Base-by-base conservation (phyloP, 2,113 vertebrate species). In the Setophaga kirtlandii region DNA sequence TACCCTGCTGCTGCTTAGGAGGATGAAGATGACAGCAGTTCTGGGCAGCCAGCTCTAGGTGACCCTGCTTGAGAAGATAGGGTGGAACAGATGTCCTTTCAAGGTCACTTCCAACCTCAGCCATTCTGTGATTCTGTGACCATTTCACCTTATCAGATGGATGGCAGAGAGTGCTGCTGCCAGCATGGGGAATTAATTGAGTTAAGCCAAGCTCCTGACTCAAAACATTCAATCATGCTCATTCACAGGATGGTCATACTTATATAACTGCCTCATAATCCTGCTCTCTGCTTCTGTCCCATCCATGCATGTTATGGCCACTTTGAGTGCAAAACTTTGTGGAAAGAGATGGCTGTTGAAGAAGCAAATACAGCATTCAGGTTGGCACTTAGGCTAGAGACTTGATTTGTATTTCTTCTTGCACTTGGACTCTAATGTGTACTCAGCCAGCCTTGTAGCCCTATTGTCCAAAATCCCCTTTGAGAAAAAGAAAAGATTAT, bases 391-490 rank as follows among this genome's bases (percentile, higher is more conserved):
- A 71, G 25, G n/a, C 56, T 73, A 44, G 89, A 67, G 41, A 31
- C 39, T 56, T 78, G 46, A 27, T 42, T 76, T 69, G 42, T 44
- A 56, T 93, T 93, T 85, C 50, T 83, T 84, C 60, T 94, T 60
- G 50, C 49, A 59, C 33, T 82, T 75, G 42, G 55, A 52, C 30
- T 69, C 30, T 71, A 71, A 75, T 49, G 35, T 89, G 27, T 70
- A 58, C 70, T 86, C 86, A 93, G 65, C 87, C 80, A 67, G 22
- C 82, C 85, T 91, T 94, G 55, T 93, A 90, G 20, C 23, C 49
- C 18, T 20, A 8, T 56, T n/a, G 28, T 62, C 35, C 25, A 76
- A 79, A 90, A 73, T 86, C 18, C 41, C 42, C 47, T 21, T 35
- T 49, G 50, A 64, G 27, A 28, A 74, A 58, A 68, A 49, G 7